Evolutionary conservation across 2,888 invertebrate genomes (phyloP).

Genomic region (Ophion ventricosus): DNA sequence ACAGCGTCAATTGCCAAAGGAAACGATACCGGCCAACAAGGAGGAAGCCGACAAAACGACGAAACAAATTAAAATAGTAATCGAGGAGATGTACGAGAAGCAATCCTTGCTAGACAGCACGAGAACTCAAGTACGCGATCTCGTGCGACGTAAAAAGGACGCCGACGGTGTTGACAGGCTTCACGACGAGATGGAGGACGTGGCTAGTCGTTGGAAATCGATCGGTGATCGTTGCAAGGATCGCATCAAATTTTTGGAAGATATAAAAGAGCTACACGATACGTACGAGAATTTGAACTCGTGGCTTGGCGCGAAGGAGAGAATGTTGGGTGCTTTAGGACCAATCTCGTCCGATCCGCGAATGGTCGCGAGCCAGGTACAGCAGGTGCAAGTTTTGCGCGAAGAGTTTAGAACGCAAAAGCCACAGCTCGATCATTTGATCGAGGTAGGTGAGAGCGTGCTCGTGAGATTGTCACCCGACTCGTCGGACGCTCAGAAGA

Average conservation of each 20-base stretch:
- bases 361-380: constrained; percentile 97
- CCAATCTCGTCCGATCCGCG: constrained; percentile 98
- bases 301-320: constrained; percentile 96
- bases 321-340: constrained; percentile 97
- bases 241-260: constrained; percentile 90
- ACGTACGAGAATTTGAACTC: constrained; percentile 92
- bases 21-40: constrained; percentile 90
- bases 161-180: constrained; percentile 93
- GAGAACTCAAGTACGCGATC: constrained; percentile 93
- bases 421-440: constrained; percentile 93
- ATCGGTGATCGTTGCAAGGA: constrained; percentile 92
- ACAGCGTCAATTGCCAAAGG: constrained; percentile 93
- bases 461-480: constrained; percentile 85
- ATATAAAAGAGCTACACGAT: constrained; percentile 96
- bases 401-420: constrained; percentile 98
- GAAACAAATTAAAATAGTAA: constrained; percentile 90
- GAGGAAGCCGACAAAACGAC: constrained; percentile 96
- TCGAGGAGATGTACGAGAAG: constrained; percentile 97
- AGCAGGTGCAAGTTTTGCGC: constrained; percentile 94
- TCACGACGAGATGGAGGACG: constrained; percentile 93
- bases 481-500: constrained; percentile 87
- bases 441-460: constrained; percentile 91
- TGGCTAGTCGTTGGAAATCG: constrained; percentile 93
- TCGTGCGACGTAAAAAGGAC: constrained; percentile 92
- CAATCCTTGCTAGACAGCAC: constrained; percentile 96